Evolutionary conservation across 2,888 invertebrate genomes (phyloP), one percentile per base, ranked within the genome.

Genomic region (Tetropium fuscum): DNA sequence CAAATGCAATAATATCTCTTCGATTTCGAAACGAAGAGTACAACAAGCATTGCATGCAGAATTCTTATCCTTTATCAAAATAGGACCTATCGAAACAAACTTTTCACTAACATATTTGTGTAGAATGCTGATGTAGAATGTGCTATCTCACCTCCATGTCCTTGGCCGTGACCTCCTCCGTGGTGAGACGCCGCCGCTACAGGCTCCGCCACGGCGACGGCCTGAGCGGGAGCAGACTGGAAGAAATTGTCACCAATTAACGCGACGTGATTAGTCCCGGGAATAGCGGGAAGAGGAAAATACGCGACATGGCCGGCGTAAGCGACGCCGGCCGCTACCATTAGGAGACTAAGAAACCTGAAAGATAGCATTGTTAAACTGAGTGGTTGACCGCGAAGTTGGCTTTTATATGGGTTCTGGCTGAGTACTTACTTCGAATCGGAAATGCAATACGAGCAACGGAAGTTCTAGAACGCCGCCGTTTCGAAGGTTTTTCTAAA

Each of bases 361-460:
- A 64, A 34, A 49, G 55, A 43, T 59, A 62, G 48, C 68, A 68
- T 68, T 41, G 43, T 20, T n/a, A 41, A 20, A 57, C 49, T 51
- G 51, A 41, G 16, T 10, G 16, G 18, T 34, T 22, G 38, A 25
- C 51, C 25, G 40, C 38, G 13, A 51, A 10, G 25, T 51, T 51
- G 10, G 40, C 51, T 51, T 51, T 51, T 51, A 51, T 51, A 51
- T 34, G 40, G 38, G 51, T 51, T 40, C 40, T 40, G 51, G 40
- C 27, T 51, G 51, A 51, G 51, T 40, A 38, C n/a, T n/a, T n/a
- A n/a, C 40, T 22, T 51, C 51, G 10, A 20, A 25, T 51, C 51
- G 51, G 51, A 51, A 51, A 34, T 51, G 51, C 51, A 51, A 25
- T 40, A 38, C 18, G 27, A 51, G 40, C 20, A 51, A 27, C 51